Percentiles rank a stretch among this genome's conserved stretches.
phyloP scores from a whole-genome alignment of 2,113 vertebrate genomes.

The Apistogramma diplotaenia region DNA sequence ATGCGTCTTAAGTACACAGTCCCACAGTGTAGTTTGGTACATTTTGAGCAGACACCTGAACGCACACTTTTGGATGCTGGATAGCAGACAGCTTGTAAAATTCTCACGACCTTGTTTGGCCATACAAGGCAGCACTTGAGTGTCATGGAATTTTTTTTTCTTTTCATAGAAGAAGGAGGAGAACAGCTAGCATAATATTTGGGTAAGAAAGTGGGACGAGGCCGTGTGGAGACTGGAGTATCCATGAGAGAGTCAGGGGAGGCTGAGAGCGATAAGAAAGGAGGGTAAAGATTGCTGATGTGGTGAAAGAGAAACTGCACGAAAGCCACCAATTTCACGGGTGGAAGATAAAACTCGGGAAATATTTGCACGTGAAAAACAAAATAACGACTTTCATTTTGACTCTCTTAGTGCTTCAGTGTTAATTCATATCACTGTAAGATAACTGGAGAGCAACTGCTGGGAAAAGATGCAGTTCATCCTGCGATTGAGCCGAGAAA shows the following conservation, averaged over 20 bases:
- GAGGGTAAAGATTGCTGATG: background rate
- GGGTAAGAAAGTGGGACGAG: background rate
- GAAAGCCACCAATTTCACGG: background rate
- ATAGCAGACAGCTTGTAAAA: background rate
- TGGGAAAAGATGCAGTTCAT: background rate
- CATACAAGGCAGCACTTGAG: background rate
- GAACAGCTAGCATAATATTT: background rate
- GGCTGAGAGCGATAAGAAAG: background rate
- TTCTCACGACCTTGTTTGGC: constrained; percentile 51
- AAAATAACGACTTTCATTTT: background rate
- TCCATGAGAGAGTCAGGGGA: background rate
- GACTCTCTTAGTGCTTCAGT: background rate
- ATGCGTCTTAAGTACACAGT: background rate
- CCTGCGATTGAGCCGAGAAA: background rate
- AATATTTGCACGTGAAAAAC: background rate
- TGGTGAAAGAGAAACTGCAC: background rate
- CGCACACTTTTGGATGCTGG: background rate
- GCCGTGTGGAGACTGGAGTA: background rate
- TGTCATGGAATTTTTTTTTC: constrained; percentile 39
- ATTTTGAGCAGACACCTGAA: constrained; percentile 20
- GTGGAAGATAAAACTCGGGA: background rate
- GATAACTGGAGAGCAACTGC: background rate
- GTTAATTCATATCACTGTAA: background rate
- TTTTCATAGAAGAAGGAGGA: background rate
- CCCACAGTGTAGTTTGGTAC: background rate